phyloP scores from a whole-genome alignment of 2,888 invertebrate genomes.

The Xylophagus ater region DNA sequence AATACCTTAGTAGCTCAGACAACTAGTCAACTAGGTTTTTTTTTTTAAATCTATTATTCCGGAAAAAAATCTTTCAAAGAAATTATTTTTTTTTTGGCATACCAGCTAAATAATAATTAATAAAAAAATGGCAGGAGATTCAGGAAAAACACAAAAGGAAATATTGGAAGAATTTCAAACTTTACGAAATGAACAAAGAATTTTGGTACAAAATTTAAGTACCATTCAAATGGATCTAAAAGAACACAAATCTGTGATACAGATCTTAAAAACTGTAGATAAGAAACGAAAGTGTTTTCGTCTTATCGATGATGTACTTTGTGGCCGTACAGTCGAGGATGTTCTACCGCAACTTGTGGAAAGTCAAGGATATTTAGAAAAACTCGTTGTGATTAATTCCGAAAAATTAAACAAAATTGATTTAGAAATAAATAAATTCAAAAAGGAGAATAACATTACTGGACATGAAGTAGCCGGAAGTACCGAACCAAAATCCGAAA shows the following conservation, averaged over 20 bases:
- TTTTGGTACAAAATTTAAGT: slow-evolving; percentile 74
- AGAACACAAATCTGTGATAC: slow-evolving; percentile 94
- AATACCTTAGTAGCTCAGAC: no score
- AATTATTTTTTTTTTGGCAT: not conserved
- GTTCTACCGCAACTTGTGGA: slow-evolving; percentile 72
- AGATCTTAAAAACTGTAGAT: slow-evolving; percentile 78
- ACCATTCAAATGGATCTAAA: slow-evolving; percentile 90
- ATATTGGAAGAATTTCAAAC: slow-evolving; percentile 79
- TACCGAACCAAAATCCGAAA: slow-evolving; percentile 31
- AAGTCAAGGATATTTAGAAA: slow-evolving; percentile 69
- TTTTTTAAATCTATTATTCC: no score
- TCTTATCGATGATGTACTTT: slow-evolving; percentile 86
- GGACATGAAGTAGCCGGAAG: slow-evolving; percentile 43
- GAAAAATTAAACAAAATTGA: slow-evolving; percentile 80
- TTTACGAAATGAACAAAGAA: slow-evolving; percentile 77
- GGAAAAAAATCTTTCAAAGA: no score
- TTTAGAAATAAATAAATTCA: slow-evolving; percentile 80
- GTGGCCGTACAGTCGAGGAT: slow-evolving; percentile 84
- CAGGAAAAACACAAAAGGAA: slow-evolving; percentile 42
- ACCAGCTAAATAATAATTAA: slow-evolving; percentile 3
- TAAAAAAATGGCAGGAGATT: slow-evolving; percentile 34
- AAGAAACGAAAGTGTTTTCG: slow-evolving; percentile 80
- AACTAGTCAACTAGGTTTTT: no score
- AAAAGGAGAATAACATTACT: slow-evolving; percentile 80
- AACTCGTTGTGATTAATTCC: slow-evolving; percentile 65